Percentiles rank a stretch among this genome's conserved stretches.
These are phyloP conservation scores for Centropristis striata DNA, from an alignment of 2,113 vertebrate species.

Conservation along the genomic window DNA sequence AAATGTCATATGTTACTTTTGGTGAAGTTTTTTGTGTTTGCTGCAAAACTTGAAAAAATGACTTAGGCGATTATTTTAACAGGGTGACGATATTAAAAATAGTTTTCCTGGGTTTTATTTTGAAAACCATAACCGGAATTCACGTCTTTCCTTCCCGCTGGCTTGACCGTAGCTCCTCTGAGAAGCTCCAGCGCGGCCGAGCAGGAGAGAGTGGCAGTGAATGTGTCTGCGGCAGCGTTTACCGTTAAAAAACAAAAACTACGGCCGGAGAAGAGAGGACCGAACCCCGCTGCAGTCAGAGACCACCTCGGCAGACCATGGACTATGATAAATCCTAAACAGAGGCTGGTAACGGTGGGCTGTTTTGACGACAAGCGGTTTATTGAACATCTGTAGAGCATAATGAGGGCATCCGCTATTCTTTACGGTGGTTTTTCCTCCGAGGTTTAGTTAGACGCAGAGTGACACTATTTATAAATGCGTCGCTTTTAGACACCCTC, in stretches of 20 bases:
- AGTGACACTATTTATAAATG: slow-evolving; percentile 75
- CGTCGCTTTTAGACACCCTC: slow-evolving; percentile 63
- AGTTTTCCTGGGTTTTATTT: slow-evolving; percentile 15
- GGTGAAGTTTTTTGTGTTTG: too few relatives aligned
- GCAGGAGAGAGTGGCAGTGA: slow-evolving; percentile 71
- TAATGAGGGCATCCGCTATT: slow-evolving; percentile 85
- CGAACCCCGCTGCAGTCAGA: slow-evolving; percentile 36
- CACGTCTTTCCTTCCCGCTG: fast-evolving
- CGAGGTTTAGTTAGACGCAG: slow-evolving; percentile 67
- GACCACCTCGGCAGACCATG: slow-evolving; percentile 53
- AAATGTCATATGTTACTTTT: too few relatives aligned
- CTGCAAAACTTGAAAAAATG: too few relatives aligned
- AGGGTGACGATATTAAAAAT: too few relatives aligned
- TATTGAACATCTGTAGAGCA: slow-evolving; percentile 81
- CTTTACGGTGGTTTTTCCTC: slow-evolving; percentile 64
- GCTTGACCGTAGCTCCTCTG: slow-evolving; percentile 17
- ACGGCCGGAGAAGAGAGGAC: slow-evolving; percentile 51
- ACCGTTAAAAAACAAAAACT: slow-evolving; percentile 65
- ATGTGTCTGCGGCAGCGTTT: slow-evolving; percentile 74
- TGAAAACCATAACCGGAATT: slow-evolving; percentile 42
- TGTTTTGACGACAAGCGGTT: slow-evolving; percentile 66
- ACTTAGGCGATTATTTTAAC: too few relatives aligned
- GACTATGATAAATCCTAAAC: slow-evolving; percentile 59
- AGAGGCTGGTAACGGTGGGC: slow-evolving; percentile 52
- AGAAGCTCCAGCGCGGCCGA: slow-evolving; percentile 67